A percentile compares a stretch with the other conserved stretches of the same genome.
phyloP scores from a whole-genome alignment of 2,888 invertebrate species.

The Drosophila antonietae region DNA sequence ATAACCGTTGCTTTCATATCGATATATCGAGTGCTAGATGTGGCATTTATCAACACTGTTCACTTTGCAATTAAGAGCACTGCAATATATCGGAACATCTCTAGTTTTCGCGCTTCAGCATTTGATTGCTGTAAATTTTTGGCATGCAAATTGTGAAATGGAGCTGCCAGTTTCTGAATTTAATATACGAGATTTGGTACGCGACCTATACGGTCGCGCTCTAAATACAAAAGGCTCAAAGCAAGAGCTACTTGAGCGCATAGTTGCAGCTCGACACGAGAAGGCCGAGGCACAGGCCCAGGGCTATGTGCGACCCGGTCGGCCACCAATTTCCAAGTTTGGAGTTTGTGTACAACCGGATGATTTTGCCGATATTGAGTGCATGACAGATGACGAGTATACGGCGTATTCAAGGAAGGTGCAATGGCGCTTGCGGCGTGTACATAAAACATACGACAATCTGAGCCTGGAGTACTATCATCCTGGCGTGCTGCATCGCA shows the following conservation, averaged over 20 bases:
- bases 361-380: conserved; percentile 38
- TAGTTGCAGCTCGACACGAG: conserved; percentile 33
- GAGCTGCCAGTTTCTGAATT: conserved; percentile 41
- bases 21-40: conserved; percentile 27
- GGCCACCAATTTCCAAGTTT: conserved; percentile 37
- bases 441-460: conserved; percentile 19
- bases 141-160: conserved; percentile 17
- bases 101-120: conserved; percentile 15
- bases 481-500: conserved; percentile 48
- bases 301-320: conserved; percentile 37
- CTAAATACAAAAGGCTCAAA: conserved; percentile 33
- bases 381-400: conserved; percentile 40
- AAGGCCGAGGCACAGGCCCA: conserved; percentile 50
- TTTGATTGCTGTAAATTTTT: conserved; percentile 9
- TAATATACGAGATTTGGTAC: conserved; percentile 35
- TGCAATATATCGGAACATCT: not conserved
- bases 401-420: conserved; percentile 29
- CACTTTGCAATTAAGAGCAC: not conserved
- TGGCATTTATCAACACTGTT: not conserved
- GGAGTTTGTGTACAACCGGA: conserved; percentile 45
- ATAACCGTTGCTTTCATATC: not conserved
- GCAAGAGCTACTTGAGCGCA: conserved; percentile 31
- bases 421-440: conserved; percentile 39
- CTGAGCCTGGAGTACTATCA: conserved; percentile 42
- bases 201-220: conserved; percentile 39